Base-by-base conservation (phyloP, 2,797 vertebrate species). In the Falco concolor region DNA sequence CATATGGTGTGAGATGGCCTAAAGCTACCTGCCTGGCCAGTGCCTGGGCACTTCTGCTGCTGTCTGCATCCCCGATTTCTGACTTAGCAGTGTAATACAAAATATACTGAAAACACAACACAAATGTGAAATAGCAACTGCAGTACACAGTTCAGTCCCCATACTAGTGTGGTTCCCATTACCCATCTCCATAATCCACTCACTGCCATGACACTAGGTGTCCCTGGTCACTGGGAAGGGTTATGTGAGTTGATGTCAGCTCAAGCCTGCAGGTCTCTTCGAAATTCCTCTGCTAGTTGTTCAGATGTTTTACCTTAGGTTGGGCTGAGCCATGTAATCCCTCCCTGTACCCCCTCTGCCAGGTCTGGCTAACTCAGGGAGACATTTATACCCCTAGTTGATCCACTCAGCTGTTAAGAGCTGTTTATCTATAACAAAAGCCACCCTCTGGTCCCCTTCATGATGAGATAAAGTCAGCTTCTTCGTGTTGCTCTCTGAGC, bases 171-270 rank as follows among this genome's bases (percentile, higher is more conserved):
- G 54, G 42, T 22, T 61, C 40, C 50, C 23, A 9, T 30, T n/a
- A 13, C 44, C 3, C 0, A 20, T 40, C 69, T 81, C 52, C 44
- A 10, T 24, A n/a, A 9, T 8, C 20, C 2, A 2, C 72, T 70
- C 50, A 17, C 27, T 1, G 0, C 44, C 36, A 17, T 8, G 10
- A 38, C 57, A 45, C 28, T 28, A 36, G 32, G 36, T 0, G 1
- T 61, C 40, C 45, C 68, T 1, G 0, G 13, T 9, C 9, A 3
- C 16, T 6, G 3, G n/a, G 49, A 74, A 16, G 8, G 8, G 40
- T 36, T 19, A 32, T 4, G 23, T 14, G 38, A 28, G 80, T 7
- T 52, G 73, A 44, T 1, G 4, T 28, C 52, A 72, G 59, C 44
- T 64, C 44, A 50, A 28, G 38, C n/a, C 44, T 4, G 2, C 34